phyloP scores from a whole-genome alignment of 2,113 vertebrate species.

The Etheostoma spectabile region DNA sequence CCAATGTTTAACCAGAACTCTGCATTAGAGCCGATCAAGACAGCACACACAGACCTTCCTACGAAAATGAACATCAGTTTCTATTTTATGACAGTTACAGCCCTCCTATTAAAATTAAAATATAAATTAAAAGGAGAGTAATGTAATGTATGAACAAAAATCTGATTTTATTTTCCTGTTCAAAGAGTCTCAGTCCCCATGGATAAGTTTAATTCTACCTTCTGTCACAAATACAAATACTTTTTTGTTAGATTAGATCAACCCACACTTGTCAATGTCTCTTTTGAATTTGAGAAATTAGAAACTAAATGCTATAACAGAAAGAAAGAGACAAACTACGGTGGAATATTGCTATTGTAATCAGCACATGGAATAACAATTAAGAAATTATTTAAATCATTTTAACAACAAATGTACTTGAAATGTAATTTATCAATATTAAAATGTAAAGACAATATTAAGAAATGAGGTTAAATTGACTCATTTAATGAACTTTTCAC shows the following conservation, averaged over 20 bases:
- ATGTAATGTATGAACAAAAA: not conserved
- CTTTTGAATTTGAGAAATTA: not conserved
- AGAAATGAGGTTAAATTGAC: not conserved
- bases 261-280: not conserved
- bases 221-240: fast-evolving
- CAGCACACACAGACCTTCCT: constrained; percentile 22
- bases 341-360: not conserved
- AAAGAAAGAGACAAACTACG: not conserved
- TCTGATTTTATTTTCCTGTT: not conserved
- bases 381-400: not conserved
- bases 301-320: not conserved
- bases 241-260: not conserved
- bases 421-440: not conserved
- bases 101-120: not conserved
- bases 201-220: not conserved
- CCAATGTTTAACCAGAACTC: constrained; percentile 99
- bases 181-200: not conserved
- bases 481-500: not conserved
- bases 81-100: not conserved
- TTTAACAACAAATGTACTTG: not conserved
- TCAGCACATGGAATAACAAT: not conserved
- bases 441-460: not conserved
- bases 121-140: not conserved
- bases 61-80: not conserved
- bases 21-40: constrained; percentile 87